phyloP scores from a whole-genome alignment of 1,140 invertebrate genomes.

The Cotesia glomerata region DNA sequence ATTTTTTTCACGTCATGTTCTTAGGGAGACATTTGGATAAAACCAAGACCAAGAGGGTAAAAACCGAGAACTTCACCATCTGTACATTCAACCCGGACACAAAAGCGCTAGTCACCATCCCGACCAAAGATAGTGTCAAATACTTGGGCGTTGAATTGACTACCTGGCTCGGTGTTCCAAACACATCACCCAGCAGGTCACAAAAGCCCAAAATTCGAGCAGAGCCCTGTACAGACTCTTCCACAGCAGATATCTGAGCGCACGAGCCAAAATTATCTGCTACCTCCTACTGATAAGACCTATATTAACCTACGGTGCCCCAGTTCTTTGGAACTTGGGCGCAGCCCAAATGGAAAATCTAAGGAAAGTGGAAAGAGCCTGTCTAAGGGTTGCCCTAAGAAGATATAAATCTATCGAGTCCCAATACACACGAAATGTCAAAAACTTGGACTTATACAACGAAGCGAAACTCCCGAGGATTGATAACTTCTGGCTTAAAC shows the following conservation, averaged over 20 bases:
- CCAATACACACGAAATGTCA: no score
- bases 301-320: constrained; percentile 22
- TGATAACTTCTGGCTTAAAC: constrained; percentile 16
- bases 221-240: background rate
- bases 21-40: no score
- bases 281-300: constrained; percentile 27
- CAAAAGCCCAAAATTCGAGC: background rate
- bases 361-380: constrained; percentile 20
- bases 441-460: constrained; percentile 1
- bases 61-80: constrained; percentile 9
- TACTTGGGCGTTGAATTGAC: background rate
- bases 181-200: background rate
- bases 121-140: background rate
- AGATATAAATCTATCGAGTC: no score
- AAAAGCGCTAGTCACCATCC: background rate
- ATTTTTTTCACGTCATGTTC: no score
- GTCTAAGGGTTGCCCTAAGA: background rate
- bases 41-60: background rate
- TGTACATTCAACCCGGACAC: background rate
- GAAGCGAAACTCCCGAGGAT: constrained; percentile 15
- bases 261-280: constrained; percentile 20
- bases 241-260: constrained; percentile 14
- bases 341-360: constrained; percentile 25
- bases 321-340: constrained; percentile 13
- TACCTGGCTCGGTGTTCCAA: background rate